Evolutionary conservation across 2,888 invertebrate genomes (phyloP), one percentile per base, ranked within the genome.

Genomic region (Thereva unica): DNA sequence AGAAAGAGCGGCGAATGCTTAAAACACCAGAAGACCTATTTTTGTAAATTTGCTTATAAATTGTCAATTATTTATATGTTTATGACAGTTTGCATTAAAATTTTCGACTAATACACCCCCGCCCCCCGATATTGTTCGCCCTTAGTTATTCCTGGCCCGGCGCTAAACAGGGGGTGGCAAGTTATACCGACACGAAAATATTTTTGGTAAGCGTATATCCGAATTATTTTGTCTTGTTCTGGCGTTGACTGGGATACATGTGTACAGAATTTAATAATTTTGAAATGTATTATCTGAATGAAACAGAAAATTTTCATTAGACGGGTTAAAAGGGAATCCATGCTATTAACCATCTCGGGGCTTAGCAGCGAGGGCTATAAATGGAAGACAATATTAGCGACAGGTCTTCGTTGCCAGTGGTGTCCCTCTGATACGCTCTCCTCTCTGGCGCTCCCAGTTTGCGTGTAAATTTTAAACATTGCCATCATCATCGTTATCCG

Each of bases 61-160:
- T 71, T 69, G 71, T 71, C 71, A 71, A 71, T 71, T 70, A 71
- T 71, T 71, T 70, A 70, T 69, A 71, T 67, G 69, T 70, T 71
- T 70, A 71, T 71, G 71, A 68, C 66, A 67, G 66, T 71, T 69
- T 68, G 67, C 69, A 68, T 69, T 70, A 70, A 71, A 69, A 68
- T 67, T 69, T 69, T 67, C 66, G 52, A 66, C 52, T 64, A 67
- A 53, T 53, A 57, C 41, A 41, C 50, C 37, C 37, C 23, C 23
- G 23, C 9, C 50, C 52, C 57, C 34, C 52, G 53, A 41, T 47
- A 50, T 23, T 23, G 23, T 23, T 23, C 23, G 23, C 23, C 23
- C 23, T 23, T 23, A 57, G 40, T 34, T 42, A 8, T 38, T 57
- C 6, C 10, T 38, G 49, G 37, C 35, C 37, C 37, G 6, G 35